These are phyloP conservation scores for Chelmon rostratus DNA, from an alignment of 2,797 vertebrate genomes.

Conservation along the genomic window DNA sequence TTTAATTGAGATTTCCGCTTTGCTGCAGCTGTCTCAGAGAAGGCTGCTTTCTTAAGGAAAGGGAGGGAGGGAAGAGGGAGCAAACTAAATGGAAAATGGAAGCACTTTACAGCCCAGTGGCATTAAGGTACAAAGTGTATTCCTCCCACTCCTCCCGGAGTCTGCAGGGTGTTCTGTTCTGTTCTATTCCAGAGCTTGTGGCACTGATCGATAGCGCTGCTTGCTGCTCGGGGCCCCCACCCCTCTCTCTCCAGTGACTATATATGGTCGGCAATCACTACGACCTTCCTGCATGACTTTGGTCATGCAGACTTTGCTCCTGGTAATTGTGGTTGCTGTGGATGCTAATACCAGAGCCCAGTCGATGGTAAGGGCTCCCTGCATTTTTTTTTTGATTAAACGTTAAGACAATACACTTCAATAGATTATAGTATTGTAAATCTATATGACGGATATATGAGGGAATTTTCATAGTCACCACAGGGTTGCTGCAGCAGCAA, in stretches of 20 bases:
- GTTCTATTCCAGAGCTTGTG: conserved; percentile 77
- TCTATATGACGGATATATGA: background rate
- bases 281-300: conserved; percentile 84
- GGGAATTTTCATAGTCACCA: conserved; percentile 1
- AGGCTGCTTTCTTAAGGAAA: conserved; percentile 72
- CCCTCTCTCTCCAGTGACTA: conserved; percentile 76
- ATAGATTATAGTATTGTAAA: conserved; percentile 1
- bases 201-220: conserved; percentile 86
- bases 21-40: conserved; percentile 82
- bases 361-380: conserved; percentile 24
- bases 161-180: conserved; percentile 78
- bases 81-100: conserved; percentile 84
- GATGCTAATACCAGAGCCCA: conserved; percentile 34
- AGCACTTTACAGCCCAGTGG: conserved; percentile 85
- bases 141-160: conserved; percentile 79
- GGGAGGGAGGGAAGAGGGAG: conserved; percentile 62
- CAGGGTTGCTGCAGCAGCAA: conserved; percentile 11
- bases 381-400: conserved; percentile 4
- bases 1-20: conserved; percentile 89
- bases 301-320: conserved; percentile 66
- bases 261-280: conserved; percentile 80
- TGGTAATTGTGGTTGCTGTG: conserved; percentile 42
- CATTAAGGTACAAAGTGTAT: conserved; percentile 84
- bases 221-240: conserved; percentile 68
- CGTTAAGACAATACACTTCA: background rate